Base-by-base conservation (phyloP, 2,888 invertebrate genomes). In the Plemyria rubiginata region DNA sequence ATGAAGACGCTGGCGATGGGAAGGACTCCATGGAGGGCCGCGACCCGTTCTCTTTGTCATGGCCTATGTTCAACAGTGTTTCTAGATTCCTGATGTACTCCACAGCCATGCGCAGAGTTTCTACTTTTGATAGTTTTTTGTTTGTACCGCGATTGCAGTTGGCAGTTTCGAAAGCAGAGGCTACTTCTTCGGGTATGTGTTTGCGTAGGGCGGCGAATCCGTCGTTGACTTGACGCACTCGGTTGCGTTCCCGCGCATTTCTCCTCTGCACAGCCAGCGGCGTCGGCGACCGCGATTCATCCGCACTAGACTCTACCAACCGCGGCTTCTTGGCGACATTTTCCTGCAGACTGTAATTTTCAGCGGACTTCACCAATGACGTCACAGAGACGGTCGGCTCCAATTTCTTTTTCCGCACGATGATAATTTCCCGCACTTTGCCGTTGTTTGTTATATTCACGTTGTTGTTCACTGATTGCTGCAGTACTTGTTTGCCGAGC, bases 171-270 rank as follows among this genome's bases (percentile, higher is more conserved):
- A 95, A 96, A 0, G 94, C 94, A 55, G 95, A 93, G 0, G 96
- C 96, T 0, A 97, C 96, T 80, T 96, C 96, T 58, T 95, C 96
- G 0, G 98, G 98, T 70, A 98, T 97, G 81, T 97, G 97, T 74
- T 97, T 96, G 16, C 98, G 94, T 0, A 98, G 88, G n/a, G 96
- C 96, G 0, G 97, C 97, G 83, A 98, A 98, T 15, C 98, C 98
- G 78, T 97, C 96, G 88, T 98, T 98, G 29, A 98, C 97, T 94
- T 98, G 97, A 74, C 98, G 97, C 9, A 98, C 98, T 65, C 98
- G 94, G 87, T 98, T 98, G 16, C 98, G 93, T 93, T 98, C 98
- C 56, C 98, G 94, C 66, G 98, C 98, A 90, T 98, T 99, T 78
- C 98, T 93, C 49, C 98, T 93, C 0, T 97, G 97, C 7, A 98